Conservation (phyloP, 2,113 vertebrate genomes). For the Falcunculus frontatus region DNA sequence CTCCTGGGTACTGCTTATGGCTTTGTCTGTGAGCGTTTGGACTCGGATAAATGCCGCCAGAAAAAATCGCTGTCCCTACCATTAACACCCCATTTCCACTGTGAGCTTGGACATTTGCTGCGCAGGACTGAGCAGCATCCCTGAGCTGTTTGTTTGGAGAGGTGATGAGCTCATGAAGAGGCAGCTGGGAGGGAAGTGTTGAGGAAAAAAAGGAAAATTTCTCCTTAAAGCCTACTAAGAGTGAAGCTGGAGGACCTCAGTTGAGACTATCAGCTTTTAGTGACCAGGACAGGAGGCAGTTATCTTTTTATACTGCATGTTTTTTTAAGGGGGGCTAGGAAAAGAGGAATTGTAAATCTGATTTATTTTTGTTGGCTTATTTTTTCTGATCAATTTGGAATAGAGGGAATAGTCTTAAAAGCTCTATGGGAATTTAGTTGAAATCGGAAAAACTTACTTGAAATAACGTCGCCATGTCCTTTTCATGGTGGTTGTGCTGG, state of each 20-base stretch:
- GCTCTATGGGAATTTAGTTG: background rate
- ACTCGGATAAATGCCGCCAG: background rate
- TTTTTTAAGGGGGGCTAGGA: background rate
- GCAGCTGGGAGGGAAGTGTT: background rate
- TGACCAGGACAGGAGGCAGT: background rate
- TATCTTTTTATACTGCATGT: background rate
- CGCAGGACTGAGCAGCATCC: background rate
- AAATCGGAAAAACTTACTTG: background rate
- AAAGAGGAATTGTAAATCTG: background rate
- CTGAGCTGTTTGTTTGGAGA: background rate
- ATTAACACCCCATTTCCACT: background rate
- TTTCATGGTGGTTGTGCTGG: background rate
- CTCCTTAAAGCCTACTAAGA: background rate
- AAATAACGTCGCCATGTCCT: accelerated
- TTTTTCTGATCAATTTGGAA: background rate
- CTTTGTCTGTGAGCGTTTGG: background rate
- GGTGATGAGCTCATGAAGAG: background rate
- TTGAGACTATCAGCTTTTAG: background rate
- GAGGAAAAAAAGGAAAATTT: background rate
- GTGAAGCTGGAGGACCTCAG: background rate
- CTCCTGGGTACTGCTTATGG: constrained; percentile 9
- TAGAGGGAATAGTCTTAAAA: background rate
- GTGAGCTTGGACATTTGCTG: background rate
- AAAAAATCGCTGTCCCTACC: background rate
- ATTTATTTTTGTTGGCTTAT: background rate